A percentile compares a stretch with the other conserved stretches of the same genome.
These are phyloP conservation scores for Betta splendens DNA, from an alignment of 2,797 vertebrate genomes.

Conservation along the genomic window DNA sequence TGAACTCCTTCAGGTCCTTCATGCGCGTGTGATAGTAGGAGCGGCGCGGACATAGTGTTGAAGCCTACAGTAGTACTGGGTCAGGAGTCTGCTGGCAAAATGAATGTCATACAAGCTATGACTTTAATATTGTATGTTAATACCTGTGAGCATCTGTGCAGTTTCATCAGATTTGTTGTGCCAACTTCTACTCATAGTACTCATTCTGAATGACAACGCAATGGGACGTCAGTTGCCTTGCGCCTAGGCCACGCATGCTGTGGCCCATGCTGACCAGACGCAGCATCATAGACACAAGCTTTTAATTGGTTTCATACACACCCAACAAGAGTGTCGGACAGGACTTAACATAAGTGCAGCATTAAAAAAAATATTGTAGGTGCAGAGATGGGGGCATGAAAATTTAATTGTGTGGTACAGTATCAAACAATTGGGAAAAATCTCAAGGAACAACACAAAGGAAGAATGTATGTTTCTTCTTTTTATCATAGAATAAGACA, in stretches of 20 bases:
- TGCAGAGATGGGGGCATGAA: conserved; percentile 73
- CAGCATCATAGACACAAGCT: conserved; percentile 18
- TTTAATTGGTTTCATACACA: conserved; percentile 32
- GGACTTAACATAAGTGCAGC: conserved; percentile 72
- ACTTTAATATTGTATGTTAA: conserved; percentile 51
- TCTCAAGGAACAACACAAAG: conserved; percentile 1
- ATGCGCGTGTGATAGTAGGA: conserved; percentile 96
- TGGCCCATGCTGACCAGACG: conserved; percentile 21
- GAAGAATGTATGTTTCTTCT: neutral
- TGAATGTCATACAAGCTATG: conserved; percentile 28
- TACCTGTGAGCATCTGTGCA: conserved; percentile 46
- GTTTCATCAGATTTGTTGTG: conserved; percentile 26
- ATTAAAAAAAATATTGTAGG: conserved; percentile 74
- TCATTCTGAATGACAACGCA: conserved; percentile 7
- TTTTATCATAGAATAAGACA: conserved; percentile 32
- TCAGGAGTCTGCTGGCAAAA: conserved; percentile 14
- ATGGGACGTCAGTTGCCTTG: neutral
- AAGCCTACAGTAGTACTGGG: conserved; percentile 1
- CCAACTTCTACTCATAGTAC: conserved; percentile 14
- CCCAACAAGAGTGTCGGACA: conserved; percentile 63
- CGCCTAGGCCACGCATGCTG: conserved; percentile 9
- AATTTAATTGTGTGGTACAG: conserved; percentile 67
- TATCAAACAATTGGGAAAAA: conserved; percentile 61
- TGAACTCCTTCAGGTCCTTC: conserved; percentile 98
- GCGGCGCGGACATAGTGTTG: too few relatives aligned